Conservation (phyloP, 2,797 vertebrate genomes). For the Staurois parvus region DNA sequence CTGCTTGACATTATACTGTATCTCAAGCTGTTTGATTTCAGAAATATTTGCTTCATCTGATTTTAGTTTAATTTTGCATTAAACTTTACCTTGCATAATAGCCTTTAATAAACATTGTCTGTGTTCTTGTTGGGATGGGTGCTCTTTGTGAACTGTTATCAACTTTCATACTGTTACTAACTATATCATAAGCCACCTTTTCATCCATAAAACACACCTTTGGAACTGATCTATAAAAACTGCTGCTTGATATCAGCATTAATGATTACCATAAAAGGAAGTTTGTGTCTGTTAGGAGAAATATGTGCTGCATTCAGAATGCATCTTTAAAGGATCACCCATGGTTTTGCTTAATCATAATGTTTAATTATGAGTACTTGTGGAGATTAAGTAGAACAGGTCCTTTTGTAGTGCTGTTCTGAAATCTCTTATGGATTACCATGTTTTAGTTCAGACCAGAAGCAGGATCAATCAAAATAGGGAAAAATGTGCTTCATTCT, state of each 20-base stretch:
- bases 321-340: constrained; percentile 16
- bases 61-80: background rate
- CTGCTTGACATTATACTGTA: background rate
- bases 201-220: background rate
- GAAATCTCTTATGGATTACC: constrained; percentile 15
- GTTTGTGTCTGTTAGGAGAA: background rate
- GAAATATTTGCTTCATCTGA: background rate
- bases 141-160: background rate
- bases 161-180: background rate
- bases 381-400: constrained; percentile 9
- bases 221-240: constrained; percentile 1
- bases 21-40: background rate
- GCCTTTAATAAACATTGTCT: constrained; percentile 4
- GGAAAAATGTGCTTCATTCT: background rate
- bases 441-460: background rate
- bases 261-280: constrained; percentile 6
- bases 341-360: constrained; percentile 16
- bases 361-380: constrained; percentile 21
- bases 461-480: background rate
- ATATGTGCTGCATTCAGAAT: background rate
- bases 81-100: background rate
- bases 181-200: background rate
- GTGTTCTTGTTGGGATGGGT: background rate
- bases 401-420: constrained; percentile 10
- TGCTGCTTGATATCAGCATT: constrained; percentile 5